phyloP scores from a whole-genome alignment of 2,888 invertebrate species.

The Aleiodes leptofemur region DNA sequence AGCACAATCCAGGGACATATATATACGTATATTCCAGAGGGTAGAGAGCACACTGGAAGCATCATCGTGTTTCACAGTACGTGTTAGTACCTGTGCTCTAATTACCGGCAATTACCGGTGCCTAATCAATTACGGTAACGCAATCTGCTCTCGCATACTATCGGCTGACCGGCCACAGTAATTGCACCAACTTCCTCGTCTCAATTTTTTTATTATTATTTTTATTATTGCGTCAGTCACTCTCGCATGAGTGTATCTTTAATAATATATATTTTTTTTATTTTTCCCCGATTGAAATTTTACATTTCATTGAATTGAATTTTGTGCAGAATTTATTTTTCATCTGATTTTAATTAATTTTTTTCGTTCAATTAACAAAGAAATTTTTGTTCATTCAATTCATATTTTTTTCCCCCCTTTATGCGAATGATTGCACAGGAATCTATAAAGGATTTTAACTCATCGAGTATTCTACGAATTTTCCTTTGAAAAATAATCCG shows the following conservation, averaged over 20 bases:
- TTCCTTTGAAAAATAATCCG: conserved; percentile 26
- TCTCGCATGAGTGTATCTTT: background rate
- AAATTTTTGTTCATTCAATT: background rate
- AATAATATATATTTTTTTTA: conserved; percentile 18
- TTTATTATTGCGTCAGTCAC: background rate
- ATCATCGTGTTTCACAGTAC: conserved; percentile 20
- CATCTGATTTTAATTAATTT: background rate
- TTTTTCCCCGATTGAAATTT: background rate
- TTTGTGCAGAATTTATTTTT: background rate
- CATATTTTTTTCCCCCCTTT: background rate
- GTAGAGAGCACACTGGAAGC: conserved; percentile 24
- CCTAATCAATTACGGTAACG: conserved; percentile 71
- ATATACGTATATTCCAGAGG: conserved; percentile 19
- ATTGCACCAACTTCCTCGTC: conserved; percentile 57
- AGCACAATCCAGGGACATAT: conserved; percentile 29
- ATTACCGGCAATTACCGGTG: conserved; percentile 71
- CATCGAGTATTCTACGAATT: conserved; percentile 4
- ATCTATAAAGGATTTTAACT: background rate
- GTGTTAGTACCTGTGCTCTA: conserved; percentile 63
- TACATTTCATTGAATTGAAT: background rate
- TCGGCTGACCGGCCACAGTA: conserved; percentile 61
- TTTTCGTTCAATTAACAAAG: no score
- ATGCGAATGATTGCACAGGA: conserved; percentile 3
- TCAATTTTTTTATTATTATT: conserved; percentile 4
- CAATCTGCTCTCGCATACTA: conserved; percentile 64